A percentile compares a stretch with the other conserved stretches of the same genome.
These are phyloP conservation scores for Channa argus DNA, from an alignment of 2,113 vertebrate species.

Conservation along the genomic window DNA sequence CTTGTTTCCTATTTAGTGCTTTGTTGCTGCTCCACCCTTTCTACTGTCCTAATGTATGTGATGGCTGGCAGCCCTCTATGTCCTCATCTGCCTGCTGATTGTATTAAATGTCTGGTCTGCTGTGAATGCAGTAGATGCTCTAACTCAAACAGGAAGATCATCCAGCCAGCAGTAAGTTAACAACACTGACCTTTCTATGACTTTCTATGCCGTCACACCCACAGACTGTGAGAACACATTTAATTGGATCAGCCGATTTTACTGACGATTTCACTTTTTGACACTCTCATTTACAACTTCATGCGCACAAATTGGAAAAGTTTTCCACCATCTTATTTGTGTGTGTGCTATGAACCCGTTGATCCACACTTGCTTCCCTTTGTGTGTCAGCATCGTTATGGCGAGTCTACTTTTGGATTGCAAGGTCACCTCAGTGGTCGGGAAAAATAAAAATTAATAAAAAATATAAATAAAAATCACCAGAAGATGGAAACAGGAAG, in stretches of 20 bases:
- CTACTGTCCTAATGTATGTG: conserved; percentile 15
- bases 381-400: conserved; percentile 1
- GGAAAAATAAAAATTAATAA: too few relatives aligned
- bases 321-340: background rate
- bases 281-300: background rate
- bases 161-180: too few relatives aligned
- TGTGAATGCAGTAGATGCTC: conserved; percentile 7
- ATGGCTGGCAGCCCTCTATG: background rate
- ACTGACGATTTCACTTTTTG: background rate
- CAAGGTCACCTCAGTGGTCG: conserved; percentile 27
- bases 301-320: background rate
- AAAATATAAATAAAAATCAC: conserved; percentile 54
- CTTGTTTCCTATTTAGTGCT: conserved; percentile 44
- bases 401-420: conserved; percentile 14
- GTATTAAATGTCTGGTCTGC: conserved; percentile 3
- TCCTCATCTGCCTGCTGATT: conserved; percentile 9
- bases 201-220: too few relatives aligned
- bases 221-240: too few relatives aligned
- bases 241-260: too few relatives aligned
- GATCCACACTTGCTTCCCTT: conserved; percentile 31
- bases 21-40: conserved; percentile 33
- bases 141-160: conserved; percentile 55
- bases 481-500: conserved; percentile 54
- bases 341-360: conserved; percentile 12
- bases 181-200: background rate